Evolutionary conservation across 2,888 invertebrate genomes (phyloP).

Genomic region (Stenurella melanura): DNA sequence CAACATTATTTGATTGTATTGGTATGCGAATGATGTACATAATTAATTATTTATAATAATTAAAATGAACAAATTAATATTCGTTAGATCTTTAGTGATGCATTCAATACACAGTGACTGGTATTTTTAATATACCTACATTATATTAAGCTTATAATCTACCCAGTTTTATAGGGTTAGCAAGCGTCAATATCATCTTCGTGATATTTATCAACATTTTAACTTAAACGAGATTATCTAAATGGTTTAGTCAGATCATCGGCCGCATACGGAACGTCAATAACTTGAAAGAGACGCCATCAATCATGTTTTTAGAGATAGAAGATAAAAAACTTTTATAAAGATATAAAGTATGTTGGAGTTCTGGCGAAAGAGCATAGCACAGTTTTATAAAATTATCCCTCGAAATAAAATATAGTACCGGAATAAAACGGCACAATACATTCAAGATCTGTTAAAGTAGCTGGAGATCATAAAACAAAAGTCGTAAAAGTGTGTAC

Average conservation of each 20-base stretch:
- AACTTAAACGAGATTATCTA: constrained; percentile 57
- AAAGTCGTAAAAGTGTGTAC: constrained; percentile 5
- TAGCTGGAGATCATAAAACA: background rate
- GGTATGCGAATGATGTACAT: too few species aligned
- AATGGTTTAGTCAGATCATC: constrained; percentile 58
- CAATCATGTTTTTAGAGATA: constrained; percentile 60
- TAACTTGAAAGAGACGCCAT: constrained; percentile 56
- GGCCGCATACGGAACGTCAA: constrained; percentile 57
- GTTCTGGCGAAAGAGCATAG: constrained; percentile 2
- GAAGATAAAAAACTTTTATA: constrained; percentile 51
- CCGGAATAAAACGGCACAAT: background rate
- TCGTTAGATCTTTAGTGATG: too few species aligned
- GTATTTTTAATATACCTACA: constrained; percentile 15
- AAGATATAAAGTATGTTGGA: constrained; percentile 44
- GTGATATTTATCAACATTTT: constrained; percentile 54
- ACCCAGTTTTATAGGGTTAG: constrained; percentile 26
- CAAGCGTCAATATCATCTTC: constrained; percentile 46
- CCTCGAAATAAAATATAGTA: background rate
- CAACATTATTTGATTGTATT: too few species aligned
- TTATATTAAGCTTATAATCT: background rate
- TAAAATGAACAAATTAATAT: too few species aligned
- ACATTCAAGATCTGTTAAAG: background rate
- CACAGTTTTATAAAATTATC: constrained; percentile 20
- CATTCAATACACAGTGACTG: background rate
- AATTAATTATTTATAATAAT: too few species aligned